Evolutionary conservation across 1,140 invertebrate species (phyloP), one percentile per base, ranked within the genome.

Genomic region (Temnothorax longispinosus): DNA sequence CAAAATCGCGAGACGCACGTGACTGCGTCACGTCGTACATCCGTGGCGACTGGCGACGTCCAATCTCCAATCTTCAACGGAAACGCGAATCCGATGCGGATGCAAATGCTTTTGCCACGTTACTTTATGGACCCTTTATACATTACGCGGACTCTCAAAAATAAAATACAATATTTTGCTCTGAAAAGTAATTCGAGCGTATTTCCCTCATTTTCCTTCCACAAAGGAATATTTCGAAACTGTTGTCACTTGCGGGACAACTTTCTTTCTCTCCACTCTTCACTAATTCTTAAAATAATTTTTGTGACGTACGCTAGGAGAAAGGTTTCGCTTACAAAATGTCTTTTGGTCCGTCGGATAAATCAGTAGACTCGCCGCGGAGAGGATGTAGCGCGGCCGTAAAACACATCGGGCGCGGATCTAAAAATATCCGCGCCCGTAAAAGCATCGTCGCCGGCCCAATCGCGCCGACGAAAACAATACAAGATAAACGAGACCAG

Each of bases 391-490:
- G 64, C n/a, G n/a, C 18, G 7, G 69, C 41, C 35, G 72, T 84
- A 84, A 27, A 27, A 65, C 21, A 62, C 80, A 74, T 60, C 54
- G 69, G 69, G 13, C 27, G 50, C 6, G 38, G 27, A 82, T 82
- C 67, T 74, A 75, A 84, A 84, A 84, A 84, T 84, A 84, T 75
- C 54, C 67, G 44, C 80, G 27, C 41, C 69, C 69, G 69, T 82
- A 82, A 74, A 82, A 74, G 67, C 54, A 74, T 82, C 65, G 80
- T 72, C 80, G 52, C 27, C 69, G 41, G 27, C 54, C 69, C 80
- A 60, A 84, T 75, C 80, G 69, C 67, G 35, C 18, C 41, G 80
- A 38, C 54, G 80, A 75, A 84, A 84, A 84, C 80, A 84, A 84
- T 84, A 74, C 69, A 56, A 84, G 80, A 84, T 84, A 84, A 84